Conservation (phyloP, 1,140 invertebrate genomes). For the Calosoma granatense region DNA sequence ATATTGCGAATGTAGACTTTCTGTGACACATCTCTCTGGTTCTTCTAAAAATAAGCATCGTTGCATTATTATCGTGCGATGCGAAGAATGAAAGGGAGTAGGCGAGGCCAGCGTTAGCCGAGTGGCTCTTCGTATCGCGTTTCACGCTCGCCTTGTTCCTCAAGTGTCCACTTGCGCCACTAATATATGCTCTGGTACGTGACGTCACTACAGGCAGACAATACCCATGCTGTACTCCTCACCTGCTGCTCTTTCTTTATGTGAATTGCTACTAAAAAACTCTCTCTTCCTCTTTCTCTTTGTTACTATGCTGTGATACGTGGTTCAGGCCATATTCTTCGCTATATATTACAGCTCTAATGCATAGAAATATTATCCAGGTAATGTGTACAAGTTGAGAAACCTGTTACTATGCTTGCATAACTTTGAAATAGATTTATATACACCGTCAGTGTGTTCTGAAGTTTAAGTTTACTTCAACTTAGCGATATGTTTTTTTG, state of each 20-base stretch:
- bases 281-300: background rate
- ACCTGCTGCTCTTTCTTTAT: background rate
- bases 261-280: no score
- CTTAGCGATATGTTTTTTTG: background rate
- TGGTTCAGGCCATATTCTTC: no score
- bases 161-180: background rate
- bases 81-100: background rate
- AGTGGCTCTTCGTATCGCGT: slow-evolving; percentile 3
- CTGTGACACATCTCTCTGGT: background rate
- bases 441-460: no score
- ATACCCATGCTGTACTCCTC: background rate
- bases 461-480: no score
- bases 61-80: background rate
- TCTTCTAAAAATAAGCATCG: slow-evolving; percentile 6
- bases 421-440: no score
- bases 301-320: no score
- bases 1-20: no score
- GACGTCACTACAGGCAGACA: background rate
- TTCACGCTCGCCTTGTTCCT: background rate
- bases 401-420: no score
- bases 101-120: background rate
- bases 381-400: no score
- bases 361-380: no score
- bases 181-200: background rate
- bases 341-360: no score